Percentiles rank a stretch among this genome's conserved stretches.
These are phyloP conservation scores for Hydractinia echinata DNA, from an alignment of 30 jellyfish, hydroid and myxozoan species.

Conservation along the genomic window DNA sequence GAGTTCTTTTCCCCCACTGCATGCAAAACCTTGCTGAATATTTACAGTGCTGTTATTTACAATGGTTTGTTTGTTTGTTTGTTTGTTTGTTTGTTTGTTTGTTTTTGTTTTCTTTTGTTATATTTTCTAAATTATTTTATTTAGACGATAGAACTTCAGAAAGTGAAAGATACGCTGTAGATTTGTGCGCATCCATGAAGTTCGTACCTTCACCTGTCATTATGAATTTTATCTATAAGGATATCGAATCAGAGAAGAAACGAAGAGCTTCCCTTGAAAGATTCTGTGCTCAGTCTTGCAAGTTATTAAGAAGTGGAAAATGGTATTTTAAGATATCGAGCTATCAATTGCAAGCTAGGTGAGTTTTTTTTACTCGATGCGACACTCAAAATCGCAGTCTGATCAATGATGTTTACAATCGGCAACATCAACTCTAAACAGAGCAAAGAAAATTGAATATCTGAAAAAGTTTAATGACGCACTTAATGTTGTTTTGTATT, in stretches of 20 bases:
- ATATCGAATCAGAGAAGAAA: conserved; percentile 3
- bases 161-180: background rate
- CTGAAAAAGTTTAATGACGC: no score
- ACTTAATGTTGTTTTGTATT: no score
- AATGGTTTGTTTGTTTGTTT: background rate
- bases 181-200: background rate
- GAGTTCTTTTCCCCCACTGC: conserved; percentile 86
- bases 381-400: no score
- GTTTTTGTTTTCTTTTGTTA: background rate
- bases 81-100: no score
- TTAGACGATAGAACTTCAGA: background rate
- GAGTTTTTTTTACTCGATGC: background rate
- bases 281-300: background rate
- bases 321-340: background rate
- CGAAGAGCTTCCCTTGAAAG: background rate
- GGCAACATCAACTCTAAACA: no score
- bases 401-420: no score
- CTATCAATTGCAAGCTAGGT: conserved; percentile 14
- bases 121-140: background rate
- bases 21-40: background rate
- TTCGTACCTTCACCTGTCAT: background rate
- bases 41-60: background rate
- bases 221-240: background rate
- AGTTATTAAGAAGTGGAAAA: background rate
- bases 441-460: no score